A percentile compares a stretch with the other conserved stretches of the same genome.
Conservation (phyloP, 2,113 vertebrate species). For the Columbina picui region DNA sequence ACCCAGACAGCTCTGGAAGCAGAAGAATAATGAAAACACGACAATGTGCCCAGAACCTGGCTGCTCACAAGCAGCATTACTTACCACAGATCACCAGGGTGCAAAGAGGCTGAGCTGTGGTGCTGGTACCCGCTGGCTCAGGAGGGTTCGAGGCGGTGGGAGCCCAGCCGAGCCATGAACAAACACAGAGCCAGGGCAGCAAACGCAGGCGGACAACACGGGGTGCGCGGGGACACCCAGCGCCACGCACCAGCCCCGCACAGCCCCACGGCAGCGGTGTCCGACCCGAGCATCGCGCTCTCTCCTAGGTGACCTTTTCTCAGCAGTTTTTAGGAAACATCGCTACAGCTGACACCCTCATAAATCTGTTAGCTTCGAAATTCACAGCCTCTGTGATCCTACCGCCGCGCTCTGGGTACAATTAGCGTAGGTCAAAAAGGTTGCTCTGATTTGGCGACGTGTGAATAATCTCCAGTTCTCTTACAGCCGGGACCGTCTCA, state of each 20-base stretch:
- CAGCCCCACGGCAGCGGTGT: background rate
- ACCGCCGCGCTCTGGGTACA: fast-evolving
- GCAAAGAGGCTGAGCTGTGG: background rate
- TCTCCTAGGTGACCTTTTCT: background rate
- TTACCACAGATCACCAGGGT: background rate
- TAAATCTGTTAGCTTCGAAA: fast-evolving
- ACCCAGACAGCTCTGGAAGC: too few relatives aligned
- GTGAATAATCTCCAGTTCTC: background rate
- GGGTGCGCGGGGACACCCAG: too few relatives aligned
- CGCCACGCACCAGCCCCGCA: too few relatives aligned
- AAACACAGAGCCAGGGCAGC: background rate
- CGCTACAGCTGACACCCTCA: background rate
- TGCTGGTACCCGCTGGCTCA: too few relatives aligned
- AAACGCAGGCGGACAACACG: background rate
- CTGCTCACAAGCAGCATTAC: background rate
- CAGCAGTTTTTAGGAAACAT: fast-evolving
- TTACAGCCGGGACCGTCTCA: background rate
- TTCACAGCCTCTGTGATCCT: background rate
- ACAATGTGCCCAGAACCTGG: background rate
- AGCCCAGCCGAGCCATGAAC: background rate
- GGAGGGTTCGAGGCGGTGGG: background rate
- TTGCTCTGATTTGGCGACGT: fast-evolving
- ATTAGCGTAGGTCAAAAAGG: background rate
- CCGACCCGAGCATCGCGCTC: fast-evolving
- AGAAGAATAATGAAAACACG: background rate